Conservation (phyloP, 1,140 invertebrate species). For the Eriosoma lanigerum region DNA sequence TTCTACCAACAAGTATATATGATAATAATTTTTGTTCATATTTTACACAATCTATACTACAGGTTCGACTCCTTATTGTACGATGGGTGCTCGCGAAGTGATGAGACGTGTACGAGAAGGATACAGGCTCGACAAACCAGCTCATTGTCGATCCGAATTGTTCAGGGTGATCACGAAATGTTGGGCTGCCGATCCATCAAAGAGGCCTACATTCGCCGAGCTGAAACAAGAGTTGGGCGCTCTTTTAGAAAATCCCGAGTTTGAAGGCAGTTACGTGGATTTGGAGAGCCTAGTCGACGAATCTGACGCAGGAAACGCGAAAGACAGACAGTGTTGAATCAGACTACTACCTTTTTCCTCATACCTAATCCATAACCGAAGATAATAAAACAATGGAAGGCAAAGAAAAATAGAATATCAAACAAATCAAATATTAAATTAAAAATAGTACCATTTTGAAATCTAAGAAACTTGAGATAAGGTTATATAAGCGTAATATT, state of each 20-base stretch:
- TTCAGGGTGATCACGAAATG: constrained; percentile 74
- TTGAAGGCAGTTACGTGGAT: constrained; percentile 74
- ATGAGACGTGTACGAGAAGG: constrained; percentile 74
- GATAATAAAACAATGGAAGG: too few species aligned
- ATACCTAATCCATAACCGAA: too few species aligned
- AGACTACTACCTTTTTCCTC: too few species aligned
- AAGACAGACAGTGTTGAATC: constrained; percentile 24
- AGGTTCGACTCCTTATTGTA: constrained; percentile 81
- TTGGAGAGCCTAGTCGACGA: constrained; percentile 70
- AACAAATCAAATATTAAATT: too few species aligned
- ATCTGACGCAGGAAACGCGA: constrained; percentile 47
- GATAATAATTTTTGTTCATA: too few species aligned
- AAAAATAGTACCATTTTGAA: too few species aligned
- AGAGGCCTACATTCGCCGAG: constrained; percentile 71
- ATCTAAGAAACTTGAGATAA: too few species aligned
- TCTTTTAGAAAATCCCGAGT: constrained; percentile 69
- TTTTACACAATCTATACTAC: constrained; percentile 56
- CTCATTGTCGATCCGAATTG: constrained; percentile 73
- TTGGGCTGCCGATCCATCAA: constrained; percentile 74
- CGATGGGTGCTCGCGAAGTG: constrained; percentile 76
- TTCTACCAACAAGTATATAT: too few species aligned
- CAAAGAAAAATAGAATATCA: too few species aligned
- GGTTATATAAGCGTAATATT: too few species aligned
- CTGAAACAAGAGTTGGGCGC: constrained; percentile 70
- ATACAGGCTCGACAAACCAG: constrained; percentile 72